A percentile compares a stretch with the other conserved stretches of the same genome.
phyloP scores from a whole-genome alignment of 2,888 invertebrate genomes.

The Leptinotarsa rubiginosa region DNA sequence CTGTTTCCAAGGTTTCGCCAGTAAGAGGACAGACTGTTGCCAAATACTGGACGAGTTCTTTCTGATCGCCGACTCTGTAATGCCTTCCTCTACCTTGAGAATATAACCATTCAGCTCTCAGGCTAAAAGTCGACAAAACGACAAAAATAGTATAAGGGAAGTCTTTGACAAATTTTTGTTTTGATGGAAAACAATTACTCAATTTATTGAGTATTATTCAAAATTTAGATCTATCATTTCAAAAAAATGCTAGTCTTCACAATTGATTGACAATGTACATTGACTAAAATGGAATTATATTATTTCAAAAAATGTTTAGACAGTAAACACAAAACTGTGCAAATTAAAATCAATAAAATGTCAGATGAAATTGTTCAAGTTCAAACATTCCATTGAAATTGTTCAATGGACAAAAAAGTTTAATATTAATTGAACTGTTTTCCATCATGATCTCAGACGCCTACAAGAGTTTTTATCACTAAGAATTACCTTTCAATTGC shows the following conservation, averaged over 20 bases:
- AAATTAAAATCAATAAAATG: too few species aligned
- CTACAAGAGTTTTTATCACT: background rate
- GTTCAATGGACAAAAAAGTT: background rate
- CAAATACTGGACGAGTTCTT: conserved; percentile 83
- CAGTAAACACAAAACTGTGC: too few species aligned
- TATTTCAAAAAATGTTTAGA: too few species aligned
- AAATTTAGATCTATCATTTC: too few species aligned
- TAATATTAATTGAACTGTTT: background rate
- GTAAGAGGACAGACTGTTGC: conserved; percentile 86
- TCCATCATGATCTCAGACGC: background rate
- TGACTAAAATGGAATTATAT: too few species aligned
- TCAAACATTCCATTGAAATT: too few species aligned
- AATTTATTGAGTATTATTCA: background rate
- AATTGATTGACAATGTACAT: too few species aligned
- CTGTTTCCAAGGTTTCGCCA: conserved; percentile 84
- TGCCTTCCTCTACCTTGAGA: conserved; percentile 93
- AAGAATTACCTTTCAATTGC: conserved; percentile 84
- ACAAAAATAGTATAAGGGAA: background rate
- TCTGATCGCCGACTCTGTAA: conserved; percentile 87
- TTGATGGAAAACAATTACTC: background rate
- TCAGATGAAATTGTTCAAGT: too few species aligned
- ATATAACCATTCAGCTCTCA: conserved; percentile 95
- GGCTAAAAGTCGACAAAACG: conserved; percentile 68
- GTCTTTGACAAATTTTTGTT: background rate
- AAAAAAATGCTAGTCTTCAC: too few species aligned